Percentiles rank a stretch among this genome's conserved stretches.
Evolutionary conservation across 2,888 invertebrate species (phyloP).

Genomic region (Bibio marci): DNA sequence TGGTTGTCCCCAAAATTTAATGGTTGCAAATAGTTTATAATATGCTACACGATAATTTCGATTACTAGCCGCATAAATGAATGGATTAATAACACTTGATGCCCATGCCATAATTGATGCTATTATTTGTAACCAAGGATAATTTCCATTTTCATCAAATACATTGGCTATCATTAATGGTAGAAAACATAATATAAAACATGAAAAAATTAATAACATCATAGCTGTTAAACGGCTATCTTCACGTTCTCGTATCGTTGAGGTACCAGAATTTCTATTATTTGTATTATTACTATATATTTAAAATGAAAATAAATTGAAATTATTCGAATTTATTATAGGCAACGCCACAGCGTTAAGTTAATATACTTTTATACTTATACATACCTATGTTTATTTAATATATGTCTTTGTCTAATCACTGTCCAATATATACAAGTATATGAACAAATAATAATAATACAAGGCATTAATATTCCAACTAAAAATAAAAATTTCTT

Average conservation of each 20-base stretch:
- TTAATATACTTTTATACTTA: too few relatives aligned
- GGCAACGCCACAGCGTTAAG: too few relatives aligned
- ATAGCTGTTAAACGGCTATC: slow-evolving; percentile 66
- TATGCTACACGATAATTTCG: slow-evolving; percentile 41
- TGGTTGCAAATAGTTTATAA: slow-evolving; percentile 22
- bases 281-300: too few relatives aligned
- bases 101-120: slow-evolving; percentile 81
- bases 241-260: slow-evolving; percentile 34
- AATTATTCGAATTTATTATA: too few relatives aligned
- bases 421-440: slow-evolving; percentile 73
- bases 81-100: slow-evolving; percentile 75
- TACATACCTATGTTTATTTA: slow-evolving; percentile 24
- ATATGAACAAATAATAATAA: slow-evolving; percentile 72
- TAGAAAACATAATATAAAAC: slow-evolving; percentile 72
- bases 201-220: slow-evolving; percentile 75
- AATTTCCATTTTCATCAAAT: slow-evolving; percentile 55
- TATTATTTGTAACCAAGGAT: slow-evolving; percentile 62
- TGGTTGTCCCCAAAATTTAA: slow-evolving; percentile 29
- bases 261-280: too few relatives aligned
- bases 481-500: slow-evolving; percentile 70
- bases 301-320: too few relatives aligned
- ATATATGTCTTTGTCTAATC: slow-evolving; percentile 49
- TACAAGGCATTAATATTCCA: slow-evolving; percentile 68
- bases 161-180: slow-evolving; percentile 81
- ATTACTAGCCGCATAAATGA: slow-evolving; percentile 81